Conservation (phyloP, 1,140 invertebrate genomes). For the Drosophila lini region DNA sequence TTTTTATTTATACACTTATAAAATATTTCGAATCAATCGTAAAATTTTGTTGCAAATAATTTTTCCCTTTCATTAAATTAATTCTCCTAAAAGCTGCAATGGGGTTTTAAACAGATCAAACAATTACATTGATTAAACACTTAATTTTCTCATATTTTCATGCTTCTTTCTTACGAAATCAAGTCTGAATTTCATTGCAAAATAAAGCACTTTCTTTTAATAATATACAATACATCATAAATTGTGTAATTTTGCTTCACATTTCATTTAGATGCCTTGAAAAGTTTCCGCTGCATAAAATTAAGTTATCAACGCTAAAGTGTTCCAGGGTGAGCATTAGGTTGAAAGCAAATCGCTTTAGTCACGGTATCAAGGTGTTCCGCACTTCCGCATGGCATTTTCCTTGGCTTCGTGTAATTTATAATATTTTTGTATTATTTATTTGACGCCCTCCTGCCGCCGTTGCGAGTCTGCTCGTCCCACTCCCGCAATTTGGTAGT, state of each 20-base stretch:
- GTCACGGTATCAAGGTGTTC: conserved; percentile 57
- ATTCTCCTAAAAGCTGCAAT: not conserved
- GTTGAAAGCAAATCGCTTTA: conserved; percentile 35
- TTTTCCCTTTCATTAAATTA: too few species aligned
- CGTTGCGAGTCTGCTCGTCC: conserved; percentile 26
- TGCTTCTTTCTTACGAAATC: not conserved
- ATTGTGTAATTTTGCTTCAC: not conserved
- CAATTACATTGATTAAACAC: not conserved
- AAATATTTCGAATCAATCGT: not conserved
- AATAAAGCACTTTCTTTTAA: not conserved
- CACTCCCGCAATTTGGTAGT: conserved; percentile 63
- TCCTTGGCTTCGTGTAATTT: conserved; percentile 75
- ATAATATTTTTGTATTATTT: conserved; percentile 83
- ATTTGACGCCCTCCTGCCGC: conserved; percentile 48
- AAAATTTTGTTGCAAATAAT: not conserved
- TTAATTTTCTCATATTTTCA: not conserved
- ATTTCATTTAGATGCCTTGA: not conserved
- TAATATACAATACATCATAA: not conserved
- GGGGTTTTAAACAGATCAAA: too few species aligned
- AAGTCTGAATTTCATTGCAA: not conserved
- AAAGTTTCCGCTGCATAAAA: conserved; percentile 6
- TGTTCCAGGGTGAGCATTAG: conserved; percentile 26
- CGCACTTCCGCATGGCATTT: conserved; percentile 52
- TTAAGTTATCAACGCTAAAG: conserved; percentile 36
- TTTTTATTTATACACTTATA: not conserved